Evolutionary conservation across 2,888 invertebrate species (phyloP), one percentile per base, ranked within the genome.

Genomic region (Leptinotarsa tumamoca): DNA sequence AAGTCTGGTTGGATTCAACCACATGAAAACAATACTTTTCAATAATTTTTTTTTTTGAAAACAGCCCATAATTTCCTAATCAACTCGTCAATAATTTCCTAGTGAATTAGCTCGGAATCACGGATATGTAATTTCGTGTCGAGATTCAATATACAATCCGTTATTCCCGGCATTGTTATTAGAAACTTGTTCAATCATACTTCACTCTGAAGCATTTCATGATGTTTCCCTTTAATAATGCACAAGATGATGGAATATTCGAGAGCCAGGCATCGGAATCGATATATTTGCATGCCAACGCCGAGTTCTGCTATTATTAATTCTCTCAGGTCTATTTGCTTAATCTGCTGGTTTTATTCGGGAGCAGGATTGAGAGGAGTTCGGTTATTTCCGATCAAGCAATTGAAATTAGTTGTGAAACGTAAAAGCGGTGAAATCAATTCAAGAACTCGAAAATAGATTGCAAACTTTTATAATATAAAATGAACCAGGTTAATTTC

Each of bases 161-260:
- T 70, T 76, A 73, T 63, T 61, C 71, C 63, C 71, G 76, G 49
- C 58, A 70, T 73, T 73, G 70, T 76, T 76, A 76, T 70, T 73
- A 76, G 70, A 63, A 72, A 69, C 72, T 73, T 70, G 75, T 76
- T 73, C 73, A 76, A 76, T 76, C 76, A 73, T 67, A 68, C 73
- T 43, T 63, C 43, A 33, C 43, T 33, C 63, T 27, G 63, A 63
- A 63, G 76, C 69, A 70, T 73, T 76, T 61, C 73, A 56, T 73
- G 70, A 73, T 73, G 76, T 73, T 76, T 73, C 73, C 71, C 63
- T 71, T 73, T 66, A 68, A 76, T 76, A 73, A 72, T 72, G 69
- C 75, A 72, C 17, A 33, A 72, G 68, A 75, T 74, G 73, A 74
- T 72, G 75, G 72, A 75, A 75, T 72, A 71, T 68, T 27, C 58